A percentile compares a stretch with the other conserved stretches of the same genome.
phyloP scores from a whole-genome alignment of 1,140 invertebrate species.

The Lutraria rhynchaena region DNA sequence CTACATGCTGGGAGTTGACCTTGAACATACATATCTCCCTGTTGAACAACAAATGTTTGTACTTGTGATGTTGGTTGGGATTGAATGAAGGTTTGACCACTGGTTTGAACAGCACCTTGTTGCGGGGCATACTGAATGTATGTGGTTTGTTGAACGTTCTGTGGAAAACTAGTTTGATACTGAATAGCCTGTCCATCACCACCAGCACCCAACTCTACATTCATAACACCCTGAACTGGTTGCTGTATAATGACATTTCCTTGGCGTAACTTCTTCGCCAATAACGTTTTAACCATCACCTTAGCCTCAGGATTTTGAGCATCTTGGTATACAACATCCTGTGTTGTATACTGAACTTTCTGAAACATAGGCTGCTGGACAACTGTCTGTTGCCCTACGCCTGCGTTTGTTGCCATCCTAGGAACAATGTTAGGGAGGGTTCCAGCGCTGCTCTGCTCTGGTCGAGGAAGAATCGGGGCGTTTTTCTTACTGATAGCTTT shows the following conservation, averaged over 20 bases:
- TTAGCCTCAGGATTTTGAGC: conserved; percentile 48
- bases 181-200: conserved; percentile 53
- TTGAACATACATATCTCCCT: conserved; percentile 48
- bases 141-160: conserved; percentile 41
- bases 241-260: conserved; percentile 53
- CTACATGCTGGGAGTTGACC: conserved; percentile 29
- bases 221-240: conserved; percentile 22
- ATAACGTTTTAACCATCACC: conserved; percentile 52
- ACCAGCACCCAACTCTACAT: conserved; percentile 21
- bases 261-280: conserved; percentile 44
- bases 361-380: conserved; percentile 21
- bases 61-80: conserved; percentile 27
- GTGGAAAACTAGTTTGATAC: conserved; percentile 47
- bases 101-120: conserved; percentile 4
- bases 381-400: conserved; percentile 2
- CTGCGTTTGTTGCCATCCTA: neutral
- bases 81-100: conserved; percentile 37
- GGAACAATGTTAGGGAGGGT: conserved; percentile 41
- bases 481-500: conserved; percentile 38
- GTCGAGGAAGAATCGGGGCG: conserved; percentile 32
- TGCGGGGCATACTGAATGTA: conserved; percentile 46
- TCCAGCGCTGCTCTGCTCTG: conserved; percentile 7
- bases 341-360: conserved; percentile 43
- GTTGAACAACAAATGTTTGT: conserved; percentile 54
- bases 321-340: conserved; percentile 54